These are phyloP conservation scores for Discoglossus pictus DNA, from an alignment of 2,797 vertebrate genomes.

Conservation along the genomic window DNA sequence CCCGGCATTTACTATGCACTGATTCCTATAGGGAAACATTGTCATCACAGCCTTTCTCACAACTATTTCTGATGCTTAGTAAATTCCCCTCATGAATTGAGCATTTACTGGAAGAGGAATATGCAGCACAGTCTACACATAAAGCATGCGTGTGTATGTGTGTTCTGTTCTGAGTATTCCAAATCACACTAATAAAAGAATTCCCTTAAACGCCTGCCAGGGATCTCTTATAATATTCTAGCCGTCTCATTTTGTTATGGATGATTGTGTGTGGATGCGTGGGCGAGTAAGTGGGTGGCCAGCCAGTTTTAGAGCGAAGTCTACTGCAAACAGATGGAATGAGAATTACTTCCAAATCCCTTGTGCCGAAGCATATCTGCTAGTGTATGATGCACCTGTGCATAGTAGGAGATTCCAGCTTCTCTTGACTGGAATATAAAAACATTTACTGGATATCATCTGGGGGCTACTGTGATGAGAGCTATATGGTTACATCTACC, in stretches of 20 bases:
- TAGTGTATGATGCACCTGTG: constrained; percentile 61
- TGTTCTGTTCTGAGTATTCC: constrained; percentile 56
- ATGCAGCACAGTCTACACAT: constrained; percentile 7
- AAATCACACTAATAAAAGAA: constrained; percentile 56
- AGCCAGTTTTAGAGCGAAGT: constrained; percentile 63
- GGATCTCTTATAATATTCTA: constrained; percentile 48
- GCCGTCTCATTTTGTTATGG: constrained; percentile 58
- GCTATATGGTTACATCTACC: constrained; percentile 16
- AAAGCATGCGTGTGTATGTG: constrained; percentile 28
- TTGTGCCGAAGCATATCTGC: constrained; percentile 60
- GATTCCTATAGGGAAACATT: too few species aligned
- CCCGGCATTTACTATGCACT: too few species aligned
- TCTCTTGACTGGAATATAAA: constrained; percentile 21
- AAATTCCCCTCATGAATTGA: constrained; percentile 15
- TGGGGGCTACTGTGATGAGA: constrained; percentile 16
- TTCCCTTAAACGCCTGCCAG: constrained; percentile 55
- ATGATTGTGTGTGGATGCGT: constrained; percentile 59
- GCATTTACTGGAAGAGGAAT: constrained; percentile 35
- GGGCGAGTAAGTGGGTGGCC: constrained; percentile 62
- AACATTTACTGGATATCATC: constrained; percentile 28
- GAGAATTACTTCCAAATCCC: constrained; percentile 64
- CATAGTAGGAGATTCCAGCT: constrained; percentile 50
- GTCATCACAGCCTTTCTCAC: too few species aligned
- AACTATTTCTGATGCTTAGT: too few species aligned
- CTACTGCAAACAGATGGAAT: constrained; percentile 66